These are phyloP conservation scores for Amphiura filiformis DNA, from an alignment of 35 echinoderm and acorn worm species.

Conservation along the genomic window DNA sequence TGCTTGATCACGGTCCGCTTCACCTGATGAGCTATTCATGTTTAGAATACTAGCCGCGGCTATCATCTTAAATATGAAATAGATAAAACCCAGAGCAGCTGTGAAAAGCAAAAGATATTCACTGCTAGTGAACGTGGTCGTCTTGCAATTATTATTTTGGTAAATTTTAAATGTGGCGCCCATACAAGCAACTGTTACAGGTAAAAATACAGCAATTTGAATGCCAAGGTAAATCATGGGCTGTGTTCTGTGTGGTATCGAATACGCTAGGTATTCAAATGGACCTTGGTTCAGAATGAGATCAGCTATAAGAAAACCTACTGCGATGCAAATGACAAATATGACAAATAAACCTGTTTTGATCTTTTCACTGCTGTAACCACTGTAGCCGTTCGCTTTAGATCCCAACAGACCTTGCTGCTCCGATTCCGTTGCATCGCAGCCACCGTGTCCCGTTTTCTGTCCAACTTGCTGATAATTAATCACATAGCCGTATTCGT, in stretches of 20 bases:
- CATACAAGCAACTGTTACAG: background rate
- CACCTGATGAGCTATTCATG: background rate
- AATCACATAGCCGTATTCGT: too few species aligned
- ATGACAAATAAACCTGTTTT: too few species aligned
- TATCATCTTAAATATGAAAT: background rate
- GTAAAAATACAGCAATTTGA: background rate
- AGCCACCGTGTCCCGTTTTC: too few species aligned
- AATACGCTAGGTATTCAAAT: background rate
- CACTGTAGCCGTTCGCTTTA: too few species aligned
- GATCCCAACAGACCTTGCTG: too few species aligned
- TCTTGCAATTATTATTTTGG: background rate
- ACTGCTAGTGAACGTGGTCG: background rate
- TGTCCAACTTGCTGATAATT: too few species aligned
- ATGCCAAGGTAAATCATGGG: background rate
- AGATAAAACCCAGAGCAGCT: background rate
- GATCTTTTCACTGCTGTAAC: too few species aligned
- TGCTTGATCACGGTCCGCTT: background rate
- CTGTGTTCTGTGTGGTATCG: background rate
- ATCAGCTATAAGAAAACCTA: background rate
- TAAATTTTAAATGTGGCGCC: background rate
- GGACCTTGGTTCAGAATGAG: background rate
- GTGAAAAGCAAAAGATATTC: background rate
- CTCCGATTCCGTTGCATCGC: too few species aligned
- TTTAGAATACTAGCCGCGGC: background rate
- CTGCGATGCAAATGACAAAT: too few species aligned